Conservation (phyloP, 2,888 invertebrate genomes). For the Noctua comes region DNA sequence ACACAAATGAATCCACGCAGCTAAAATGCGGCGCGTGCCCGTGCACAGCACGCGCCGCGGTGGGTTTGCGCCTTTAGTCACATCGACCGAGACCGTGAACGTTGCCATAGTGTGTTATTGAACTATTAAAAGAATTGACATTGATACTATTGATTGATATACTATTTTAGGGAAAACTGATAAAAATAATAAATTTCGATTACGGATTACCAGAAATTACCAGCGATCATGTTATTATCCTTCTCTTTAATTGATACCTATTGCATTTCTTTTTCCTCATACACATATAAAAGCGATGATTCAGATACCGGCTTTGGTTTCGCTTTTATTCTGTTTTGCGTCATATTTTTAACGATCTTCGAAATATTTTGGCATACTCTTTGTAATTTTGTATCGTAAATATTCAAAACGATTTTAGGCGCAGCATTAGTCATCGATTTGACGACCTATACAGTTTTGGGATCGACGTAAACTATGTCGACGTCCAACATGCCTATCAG, state of each 20-base stretch:
- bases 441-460: not conserved
- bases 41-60: no score
- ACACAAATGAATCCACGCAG: no score
- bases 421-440: conserved; percentile 7
- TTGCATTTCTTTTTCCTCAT: conserved; percentile 42
- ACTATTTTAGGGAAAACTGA: conserved; percentile 20
- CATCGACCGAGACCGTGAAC: not conserved
- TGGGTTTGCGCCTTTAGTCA: not conserved
- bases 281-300: conserved; percentile 25
- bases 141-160: no score
- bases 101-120: not conserved
- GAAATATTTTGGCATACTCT: conserved; percentile 18
- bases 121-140: not conserved
- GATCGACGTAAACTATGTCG: not conserved
- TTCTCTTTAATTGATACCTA: not conserved
- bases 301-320: conserved; percentile 1
- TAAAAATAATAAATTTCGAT: conserved; percentile 15
- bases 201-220: conserved; percentile 2
- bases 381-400: conserved; percentile 23
- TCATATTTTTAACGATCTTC: conserved; percentile 35
- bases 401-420: conserved; percentile 8
- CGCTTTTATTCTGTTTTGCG: not conserved
- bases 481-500: no score
- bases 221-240: not conserved
- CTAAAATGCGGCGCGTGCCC: no score